Conservation (phyloP, 2,797 vertebrate species). For the Taenioides sp. region DNA sequence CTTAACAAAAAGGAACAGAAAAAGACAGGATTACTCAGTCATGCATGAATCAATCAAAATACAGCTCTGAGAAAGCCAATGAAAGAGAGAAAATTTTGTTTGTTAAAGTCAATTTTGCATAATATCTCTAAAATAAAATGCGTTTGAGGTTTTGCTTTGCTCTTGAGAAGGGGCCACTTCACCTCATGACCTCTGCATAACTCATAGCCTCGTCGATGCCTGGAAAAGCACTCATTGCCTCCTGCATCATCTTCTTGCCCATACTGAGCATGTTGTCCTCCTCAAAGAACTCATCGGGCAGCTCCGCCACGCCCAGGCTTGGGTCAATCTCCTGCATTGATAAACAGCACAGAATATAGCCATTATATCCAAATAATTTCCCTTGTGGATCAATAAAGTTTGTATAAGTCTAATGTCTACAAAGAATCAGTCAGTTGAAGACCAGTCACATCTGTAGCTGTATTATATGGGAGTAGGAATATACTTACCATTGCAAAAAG, state of each 20-base stretch:
- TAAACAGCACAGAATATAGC: slow-evolving; percentile 13
- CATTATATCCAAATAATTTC: too few relatives aligned
- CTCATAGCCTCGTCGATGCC: slow-evolving; percentile 97
- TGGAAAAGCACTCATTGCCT: slow-evolving; percentile 94
- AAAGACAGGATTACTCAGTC: not conserved
- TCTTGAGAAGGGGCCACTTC: slow-evolving; percentile 8
- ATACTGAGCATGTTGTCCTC: slow-evolving; percentile 97
- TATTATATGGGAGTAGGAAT: too few relatives aligned
- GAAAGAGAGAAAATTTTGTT: not conserved
- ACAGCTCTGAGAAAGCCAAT: not conserved
- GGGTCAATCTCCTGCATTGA: slow-evolving; percentile 89
- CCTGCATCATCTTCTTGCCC: slow-evolving; percentile 99
- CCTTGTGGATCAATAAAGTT: too few relatives aligned
- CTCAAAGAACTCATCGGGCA: slow-evolving; percentile 95
- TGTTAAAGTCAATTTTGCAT: not conserved
- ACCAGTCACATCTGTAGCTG: not conserved
- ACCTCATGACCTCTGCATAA: slow-evolving; percentile 96
- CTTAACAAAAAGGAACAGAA: not conserved
- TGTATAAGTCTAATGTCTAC: too few relatives aligned
- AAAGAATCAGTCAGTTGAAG: not conserved
- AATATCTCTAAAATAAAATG: not conserved
- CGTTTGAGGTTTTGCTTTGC: not conserved
- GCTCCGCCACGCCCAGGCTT: slow-evolving; percentile 91
- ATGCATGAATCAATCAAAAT: not conserved
- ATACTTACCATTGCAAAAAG: slow-evolving; percentile 94